Evolutionary conservation across 2,113 vertebrate genomes (phyloP).

Genomic region (Oophaga pumilio): DNA sequence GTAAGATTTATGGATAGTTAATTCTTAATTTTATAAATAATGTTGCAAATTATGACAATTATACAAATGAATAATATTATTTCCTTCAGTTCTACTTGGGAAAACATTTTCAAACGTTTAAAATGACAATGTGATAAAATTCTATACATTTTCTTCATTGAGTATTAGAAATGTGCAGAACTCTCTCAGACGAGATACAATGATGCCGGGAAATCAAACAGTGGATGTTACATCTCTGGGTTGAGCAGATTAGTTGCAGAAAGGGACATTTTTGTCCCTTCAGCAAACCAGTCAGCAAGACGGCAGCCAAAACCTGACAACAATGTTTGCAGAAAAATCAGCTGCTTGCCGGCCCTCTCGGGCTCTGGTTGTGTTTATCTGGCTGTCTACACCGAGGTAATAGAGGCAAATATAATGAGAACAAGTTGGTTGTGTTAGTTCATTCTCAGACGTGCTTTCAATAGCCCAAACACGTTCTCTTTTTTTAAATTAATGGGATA

Average conservation of each 20-base stretch:
- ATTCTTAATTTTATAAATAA: too few relatives aligned
- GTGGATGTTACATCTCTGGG: neutral
- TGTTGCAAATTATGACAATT: too few relatives aligned
- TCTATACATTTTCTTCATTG: too few relatives aligned
- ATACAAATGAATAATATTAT: too few relatives aligned
- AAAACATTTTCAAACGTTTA: too few relatives aligned
- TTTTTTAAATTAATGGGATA: neutral
- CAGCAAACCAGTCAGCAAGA: conserved; percentile 54
- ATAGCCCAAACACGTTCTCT: neutral
- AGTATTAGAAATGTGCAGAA: too few relatives aligned
- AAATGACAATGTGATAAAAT: too few relatives aligned
- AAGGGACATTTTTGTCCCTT: conserved; percentile 41
- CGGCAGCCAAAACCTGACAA: conserved; percentile 45
- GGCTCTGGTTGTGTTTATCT: conserved; percentile 30
- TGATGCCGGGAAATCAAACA: neutral
- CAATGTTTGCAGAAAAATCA: conserved; percentile 48
- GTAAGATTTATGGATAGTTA: too few relatives aligned
- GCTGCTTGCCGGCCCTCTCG: conserved; percentile 28
- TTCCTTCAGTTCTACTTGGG: too few relatives aligned
- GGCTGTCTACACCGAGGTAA: conserved; percentile 28
- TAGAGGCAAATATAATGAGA: conserved; percentile 27
- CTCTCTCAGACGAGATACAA: neutral
- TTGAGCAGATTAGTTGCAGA: conserved; percentile 36
- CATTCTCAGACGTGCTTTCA: neutral
- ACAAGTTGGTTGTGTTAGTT: conserved; percentile 4